Percentiles rank a stretch among this genome's conserved stretches.
Conservation (phyloP, 2,888 invertebrate genomes). For the Tryphoninae sp. region DNA sequence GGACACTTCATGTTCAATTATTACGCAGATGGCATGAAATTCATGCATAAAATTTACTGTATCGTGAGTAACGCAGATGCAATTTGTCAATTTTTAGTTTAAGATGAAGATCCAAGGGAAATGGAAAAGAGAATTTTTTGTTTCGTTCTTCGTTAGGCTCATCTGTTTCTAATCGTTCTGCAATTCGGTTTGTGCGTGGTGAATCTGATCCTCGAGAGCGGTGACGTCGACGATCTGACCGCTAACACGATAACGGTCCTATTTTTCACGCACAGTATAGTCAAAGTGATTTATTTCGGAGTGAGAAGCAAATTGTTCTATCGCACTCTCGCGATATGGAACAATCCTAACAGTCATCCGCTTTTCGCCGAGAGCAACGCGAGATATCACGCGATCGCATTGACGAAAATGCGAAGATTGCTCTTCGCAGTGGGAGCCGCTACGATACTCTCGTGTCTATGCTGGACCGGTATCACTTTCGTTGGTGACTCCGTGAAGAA, state of each 20-base stretch:
- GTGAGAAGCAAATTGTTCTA: constrained; percentile 89
- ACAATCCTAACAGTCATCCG: constrained; percentile 92
- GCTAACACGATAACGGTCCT: constrained; percentile 92
- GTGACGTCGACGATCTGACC: constrained; percentile 87
- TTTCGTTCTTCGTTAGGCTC: constrained; percentile 75
- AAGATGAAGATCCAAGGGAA: no score
- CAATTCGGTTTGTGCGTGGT: constrained; percentile 86
- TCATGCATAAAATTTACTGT: constrained; percentile 79
- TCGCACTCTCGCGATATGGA: constrained; percentile 91
- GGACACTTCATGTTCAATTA: constrained; percentile 93
- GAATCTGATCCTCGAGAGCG: constrained; percentile 88
- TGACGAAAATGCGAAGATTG: constrained; percentile 89
- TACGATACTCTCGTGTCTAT: constrained; percentile 84
- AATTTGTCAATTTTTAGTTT: not conserved
- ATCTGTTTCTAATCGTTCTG: constrained; percentile 84
- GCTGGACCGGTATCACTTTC: constrained; percentile 91
- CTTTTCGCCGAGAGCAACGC: constrained; percentile 92
- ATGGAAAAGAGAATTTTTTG: not conserved
- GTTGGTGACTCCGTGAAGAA: constrained; percentile 89
- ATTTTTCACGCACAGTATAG: constrained; percentile 90
- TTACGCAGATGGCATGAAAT: constrained; percentile 81
- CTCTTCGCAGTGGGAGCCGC: constrained; percentile 86
- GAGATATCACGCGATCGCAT: constrained; percentile 88
- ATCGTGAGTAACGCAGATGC: constrained; percentile 72
- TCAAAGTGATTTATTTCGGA: constrained; percentile 89